Base-by-base conservation (phyloP, 2,113 vertebrate genomes). In the Prochilodus magdalenae region DNA sequence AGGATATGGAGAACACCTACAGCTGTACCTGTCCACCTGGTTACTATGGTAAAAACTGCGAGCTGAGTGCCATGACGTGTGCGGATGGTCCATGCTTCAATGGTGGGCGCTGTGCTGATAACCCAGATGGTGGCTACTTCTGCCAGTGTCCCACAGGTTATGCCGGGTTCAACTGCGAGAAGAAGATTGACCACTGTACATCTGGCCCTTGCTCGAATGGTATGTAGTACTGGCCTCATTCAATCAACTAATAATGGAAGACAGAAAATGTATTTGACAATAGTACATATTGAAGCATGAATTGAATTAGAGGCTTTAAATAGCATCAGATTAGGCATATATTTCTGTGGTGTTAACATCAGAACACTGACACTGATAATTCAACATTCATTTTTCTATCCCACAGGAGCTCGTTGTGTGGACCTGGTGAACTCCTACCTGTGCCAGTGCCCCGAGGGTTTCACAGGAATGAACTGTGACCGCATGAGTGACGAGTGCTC, bases 121-220 rank as follows among this genome's bases (percentile, higher is more conserved):
- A 92, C 87, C 94, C 95, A 0, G 95, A 95, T 0, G 96, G 97
- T 0, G 95, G 95, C 7, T 99, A 99, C 85, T 91, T 90, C 84
- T 99, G 98, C 77, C 95, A 93, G 87, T 99, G 98, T 92, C 95
- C 95, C 0, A 88, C 88, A 18, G 95, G 96, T 76, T 98, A 97
- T 83, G 96, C 97, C 0, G 98, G 98, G 73, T 97, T 97, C 86
- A 99, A 99, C 94, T 99, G 98, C 76, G 98, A 99, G 90, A 99
- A 96, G 95, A 99, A 97, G 89, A 93, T 97, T 0, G 96, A 98
- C 79, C 92, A 95, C 89, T 99, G 98, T 91, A 96, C 96, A 51
- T 96, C 96, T 33, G 93, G 93, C 60, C 96, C 97, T 59, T 99
- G 98, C 83, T 90, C 95, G 75, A 98, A 99, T 20, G 98, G 98